Percentiles rank a stretch among this genome's conserved stretches.
These are phyloP conservation scores for Mya arenaria DNA, from an alignment of 1,140 invertebrate genomes.

Conservation along the genomic window DNA sequence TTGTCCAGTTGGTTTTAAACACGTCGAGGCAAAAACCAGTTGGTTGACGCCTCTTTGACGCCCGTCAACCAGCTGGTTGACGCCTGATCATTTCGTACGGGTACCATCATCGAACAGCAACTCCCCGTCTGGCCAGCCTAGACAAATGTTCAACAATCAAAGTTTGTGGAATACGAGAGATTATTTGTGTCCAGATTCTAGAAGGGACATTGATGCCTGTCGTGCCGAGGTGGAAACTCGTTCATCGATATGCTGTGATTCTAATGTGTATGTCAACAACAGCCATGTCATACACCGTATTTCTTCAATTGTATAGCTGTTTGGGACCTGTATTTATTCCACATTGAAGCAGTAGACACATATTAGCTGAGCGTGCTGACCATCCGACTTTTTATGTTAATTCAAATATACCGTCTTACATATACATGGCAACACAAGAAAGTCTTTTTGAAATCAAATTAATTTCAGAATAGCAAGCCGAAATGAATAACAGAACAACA, in stretches of 20 bases:
- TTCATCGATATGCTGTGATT: neutral
- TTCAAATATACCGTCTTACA: no score
- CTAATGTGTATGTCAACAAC: neutral
- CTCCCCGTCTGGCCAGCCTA: neutral
- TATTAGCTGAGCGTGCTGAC: slow-evolving; percentile 10
- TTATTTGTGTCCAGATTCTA: slow-evolving; percentile 1
- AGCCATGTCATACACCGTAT: neutral
- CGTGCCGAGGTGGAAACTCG: neutral
- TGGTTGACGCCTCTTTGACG: no score
- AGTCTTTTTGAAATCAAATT: slow-evolving; percentile 1
- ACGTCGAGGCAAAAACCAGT: no score
- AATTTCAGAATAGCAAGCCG: neutral
- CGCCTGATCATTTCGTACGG: no score
- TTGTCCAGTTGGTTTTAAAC: no score
- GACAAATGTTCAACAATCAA: neutral
- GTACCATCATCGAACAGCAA: neutral
- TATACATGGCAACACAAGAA: neutral
- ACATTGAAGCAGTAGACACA: slow-evolving; percentile 5
- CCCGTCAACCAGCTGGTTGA: no score
- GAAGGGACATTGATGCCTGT: neutral
- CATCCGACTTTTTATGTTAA: slow-evolving; percentile 1
- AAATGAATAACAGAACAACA: neutral
- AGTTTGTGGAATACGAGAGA: slow-evolving; percentile 10
- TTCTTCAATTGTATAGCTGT: neutral
- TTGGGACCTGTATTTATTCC: slow-evolving; percentile 5